Conservation (phyloP, 1,140 invertebrate genomes). For the Leptopilina clavipes region DNA sequence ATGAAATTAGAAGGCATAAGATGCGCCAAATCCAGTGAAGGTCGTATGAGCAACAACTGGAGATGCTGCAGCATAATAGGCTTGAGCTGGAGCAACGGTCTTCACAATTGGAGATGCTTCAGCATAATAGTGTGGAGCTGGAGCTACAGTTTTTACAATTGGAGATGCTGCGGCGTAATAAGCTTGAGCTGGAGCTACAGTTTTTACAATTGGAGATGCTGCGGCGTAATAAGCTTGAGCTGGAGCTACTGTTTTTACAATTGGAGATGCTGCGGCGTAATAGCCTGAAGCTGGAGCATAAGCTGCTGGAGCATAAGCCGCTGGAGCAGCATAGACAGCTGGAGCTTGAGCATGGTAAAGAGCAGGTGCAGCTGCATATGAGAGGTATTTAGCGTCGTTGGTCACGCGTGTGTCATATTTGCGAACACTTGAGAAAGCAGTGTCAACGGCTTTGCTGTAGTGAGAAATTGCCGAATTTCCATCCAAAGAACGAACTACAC, state of each 20-base stretch:
- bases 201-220: slow-evolving; percentile 1
- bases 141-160: slow-evolving; percentile 54
- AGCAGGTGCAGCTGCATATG: slow-evolving; percentile 57
- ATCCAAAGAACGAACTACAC: slow-evolving; percentile 76
- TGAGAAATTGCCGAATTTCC: slow-evolving; percentile 77
- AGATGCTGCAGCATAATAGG: neutral
- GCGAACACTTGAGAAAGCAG: slow-evolving; percentile 79
- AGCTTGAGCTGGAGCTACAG: neutral
- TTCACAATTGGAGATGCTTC: slow-evolving; percentile 4
- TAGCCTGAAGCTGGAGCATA: slow-evolving; percentile 71
- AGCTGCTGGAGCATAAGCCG: slow-evolving; percentile 50
- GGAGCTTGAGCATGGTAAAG: slow-evolving; percentile 61
- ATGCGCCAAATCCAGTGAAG: slow-evolving; percentile 52
- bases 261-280: slow-evolving; percentile 75
- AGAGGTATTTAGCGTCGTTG: slow-evolving; percentile 73
- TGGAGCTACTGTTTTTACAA: slow-evolving; percentile 59
- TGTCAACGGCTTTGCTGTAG: slow-evolving; percentile 79
- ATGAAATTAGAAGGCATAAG: slow-evolving; percentile 56
- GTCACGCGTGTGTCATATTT: slow-evolving; percentile 78
- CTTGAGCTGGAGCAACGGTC: neutral
- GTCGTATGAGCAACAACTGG: slow-evolving; percentile 41
- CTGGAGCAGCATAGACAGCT: slow-evolving; percentile 55
- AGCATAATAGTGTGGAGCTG: slow-evolving; percentile 33
- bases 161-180: slow-evolving; percentile 46
- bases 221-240: slow-evolving; percentile 30